phyloP scores from a whole-genome alignment of 2,113 vertebrate species.

The Kobus ellipsiprymnus region DNA sequence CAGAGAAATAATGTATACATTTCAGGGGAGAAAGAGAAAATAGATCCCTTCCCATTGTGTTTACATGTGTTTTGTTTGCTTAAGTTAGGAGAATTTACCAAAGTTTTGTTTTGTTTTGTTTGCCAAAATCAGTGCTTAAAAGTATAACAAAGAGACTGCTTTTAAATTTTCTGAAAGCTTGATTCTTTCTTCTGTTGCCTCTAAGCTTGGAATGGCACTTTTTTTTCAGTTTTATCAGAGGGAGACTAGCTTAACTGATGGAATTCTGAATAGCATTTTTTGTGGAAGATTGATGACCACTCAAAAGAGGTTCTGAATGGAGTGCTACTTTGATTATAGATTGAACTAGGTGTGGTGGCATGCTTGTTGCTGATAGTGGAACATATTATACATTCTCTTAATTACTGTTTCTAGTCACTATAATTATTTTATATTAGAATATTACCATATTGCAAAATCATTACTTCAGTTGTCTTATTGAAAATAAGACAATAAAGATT shows the following conservation, averaged over 20 bases:
- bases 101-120: neutral
- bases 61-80: neutral
- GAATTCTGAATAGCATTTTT: constrained; percentile 24
- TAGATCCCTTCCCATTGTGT: neutral
- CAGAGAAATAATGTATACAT: neutral
- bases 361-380: neutral
- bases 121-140: neutral
- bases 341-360: neutral
- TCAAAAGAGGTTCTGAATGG: neutral
- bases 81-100: neutral
- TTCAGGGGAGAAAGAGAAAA: neutral
- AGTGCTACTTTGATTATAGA: constrained; percentile 12
- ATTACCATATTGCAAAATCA: neutral
- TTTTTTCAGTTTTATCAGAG: constrained; percentile 17
- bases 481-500: neutral
- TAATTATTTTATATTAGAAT: constrained; percentile 15
- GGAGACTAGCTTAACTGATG: neutral
- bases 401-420: neutral
- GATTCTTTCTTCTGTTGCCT: neutral
- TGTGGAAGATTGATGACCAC: neutral
- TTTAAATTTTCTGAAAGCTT: constrained; percentile 6
- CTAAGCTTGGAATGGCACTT: neutral
- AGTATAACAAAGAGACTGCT: neutral
- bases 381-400: neutral
- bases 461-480: neutral